These are phyloP conservation scores for Spinus pinus DNA, from an alignment of 2,797 vertebrate genomes.

Conservation along the genomic window DNA sequence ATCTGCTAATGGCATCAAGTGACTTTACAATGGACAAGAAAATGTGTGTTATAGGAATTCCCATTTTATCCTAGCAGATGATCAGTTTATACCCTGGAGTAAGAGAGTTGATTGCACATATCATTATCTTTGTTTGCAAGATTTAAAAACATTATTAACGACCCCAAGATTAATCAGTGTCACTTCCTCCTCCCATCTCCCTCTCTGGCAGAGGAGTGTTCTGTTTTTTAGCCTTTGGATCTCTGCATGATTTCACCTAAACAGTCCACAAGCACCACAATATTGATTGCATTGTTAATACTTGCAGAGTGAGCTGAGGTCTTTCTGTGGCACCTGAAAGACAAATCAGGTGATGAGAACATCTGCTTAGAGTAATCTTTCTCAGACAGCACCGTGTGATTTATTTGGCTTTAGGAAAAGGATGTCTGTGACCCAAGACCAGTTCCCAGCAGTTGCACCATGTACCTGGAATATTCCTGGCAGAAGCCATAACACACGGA, in stretches of 20 bases:
- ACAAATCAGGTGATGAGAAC: conserved; percentile 24
- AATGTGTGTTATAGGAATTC: conserved; percentile 27
- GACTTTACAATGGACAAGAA: conserved; percentile 23
- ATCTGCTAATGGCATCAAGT: conserved; percentile 26
- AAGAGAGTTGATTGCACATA: conserved; percentile 15
- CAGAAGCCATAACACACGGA: not conserved
- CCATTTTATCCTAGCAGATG: conserved; percentile 20
- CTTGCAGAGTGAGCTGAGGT: not conserved
- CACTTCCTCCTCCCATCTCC: not conserved
- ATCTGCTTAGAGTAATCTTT: not conserved
- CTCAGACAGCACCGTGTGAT: not conserved
- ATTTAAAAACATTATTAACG: conserved; percentile 11
- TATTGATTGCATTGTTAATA: conserved; percentile 9
- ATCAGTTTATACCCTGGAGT: conserved; percentile 10
- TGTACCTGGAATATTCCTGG: not conserved
- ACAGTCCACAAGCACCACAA: not conserved
- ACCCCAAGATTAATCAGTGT: conserved; percentile 33
- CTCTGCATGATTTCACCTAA: not conserved
- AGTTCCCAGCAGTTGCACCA: not conserved
- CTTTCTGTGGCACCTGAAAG: not conserved
- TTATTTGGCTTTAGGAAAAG: not conserved
- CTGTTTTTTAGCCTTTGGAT: not conserved
- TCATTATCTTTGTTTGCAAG: conserved; percentile 15
- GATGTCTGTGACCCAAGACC: not conserved
- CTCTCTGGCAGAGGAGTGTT: not conserved